Conservation (phyloP, 2,888 invertebrate species). For the Perizoma flavofasciatum region DNA sequence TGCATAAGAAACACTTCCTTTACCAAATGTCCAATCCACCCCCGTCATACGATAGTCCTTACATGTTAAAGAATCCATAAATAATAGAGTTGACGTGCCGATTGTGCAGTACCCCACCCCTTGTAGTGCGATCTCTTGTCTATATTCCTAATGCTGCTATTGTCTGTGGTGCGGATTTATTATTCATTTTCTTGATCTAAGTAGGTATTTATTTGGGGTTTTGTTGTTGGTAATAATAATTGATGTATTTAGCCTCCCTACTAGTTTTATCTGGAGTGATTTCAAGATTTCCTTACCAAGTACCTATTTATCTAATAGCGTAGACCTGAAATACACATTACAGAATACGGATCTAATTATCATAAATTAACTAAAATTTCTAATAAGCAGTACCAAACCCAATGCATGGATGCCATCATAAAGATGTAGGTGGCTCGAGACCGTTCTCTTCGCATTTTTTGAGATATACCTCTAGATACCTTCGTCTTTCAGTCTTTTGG, state of each 20-base stretch:
- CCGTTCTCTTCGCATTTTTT: too few species aligned
- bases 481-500: too few species aligned
- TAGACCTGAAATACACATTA: too few species aligned
- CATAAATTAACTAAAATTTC: too few species aligned
- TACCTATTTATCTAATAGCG: too few species aligned
- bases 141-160: slow-evolving; percentile 79
- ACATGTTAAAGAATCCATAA: slow-evolving; percentile 84
- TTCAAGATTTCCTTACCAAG: neutral
- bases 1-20: slow-evolving; percentile 78
- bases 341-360: too few species aligned
- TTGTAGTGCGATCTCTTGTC: slow-evolving; percentile 66
- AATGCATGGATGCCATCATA: too few species aligned
- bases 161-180: slow-evolving; percentile 80
- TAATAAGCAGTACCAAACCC: too few species aligned
- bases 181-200: slow-evolving; percentile 75
- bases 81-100: slow-evolving; percentile 83
- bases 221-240: slow-evolving; percentile 56
- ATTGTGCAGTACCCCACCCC: slow-evolving; percentile 70
- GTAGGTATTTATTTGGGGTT: slow-evolving; percentile 69
- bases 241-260: slow-evolving; percentile 11
- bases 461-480: too few species aligned
- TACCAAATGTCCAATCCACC: slow-evolving; percentile 74
- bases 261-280: neutral
- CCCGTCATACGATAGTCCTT: slow-evolving; percentile 66
- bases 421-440: too few species aligned